These are phyloP conservation scores for Drosophila eugracilis DNA, from an alignment of 1,140 invertebrate species.

Conservation along the genomic window DNA sequence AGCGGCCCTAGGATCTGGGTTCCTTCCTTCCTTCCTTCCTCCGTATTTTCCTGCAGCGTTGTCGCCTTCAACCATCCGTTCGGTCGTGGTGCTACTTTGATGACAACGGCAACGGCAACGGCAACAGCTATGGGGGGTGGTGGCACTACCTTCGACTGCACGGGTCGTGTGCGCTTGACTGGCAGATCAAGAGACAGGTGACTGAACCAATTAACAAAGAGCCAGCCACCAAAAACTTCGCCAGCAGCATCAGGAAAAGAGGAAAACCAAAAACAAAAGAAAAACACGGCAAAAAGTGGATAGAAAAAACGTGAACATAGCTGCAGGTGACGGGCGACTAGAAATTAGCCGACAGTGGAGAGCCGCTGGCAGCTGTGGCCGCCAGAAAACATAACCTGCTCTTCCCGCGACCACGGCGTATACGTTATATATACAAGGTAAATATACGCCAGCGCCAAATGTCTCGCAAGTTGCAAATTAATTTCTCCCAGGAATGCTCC, in stretches of 20 bases:
- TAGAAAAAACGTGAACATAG: conserved; percentile 64
- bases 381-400: conserved; percentile 53
- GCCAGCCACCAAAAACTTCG: conserved; percentile 52
- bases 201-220: conserved; percentile 84
- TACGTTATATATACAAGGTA: conserved; percentile 81
- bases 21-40: conserved; percentile 74
- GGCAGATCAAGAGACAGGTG: conserved; percentile 81
- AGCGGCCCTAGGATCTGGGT: conserved; percentile 56
- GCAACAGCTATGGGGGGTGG: neutral
- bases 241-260: conserved; percentile 30
- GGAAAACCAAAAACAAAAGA: conserved; percentile 27
- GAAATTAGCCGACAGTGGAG: conserved; percentile 68
- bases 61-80: conserved; percentile 39
- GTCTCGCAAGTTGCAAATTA: conserved; percentile 84
- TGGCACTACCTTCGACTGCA: conserved; percentile 40
- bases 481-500: conserved; percentile 79
- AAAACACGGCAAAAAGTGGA: conserved; percentile 24
- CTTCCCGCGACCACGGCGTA: conserved; percentile 39
- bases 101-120: conserved; percentile 13
- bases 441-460: conserved; percentile 74
- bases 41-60: conserved; percentile 25
- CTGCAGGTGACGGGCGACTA: conserved; percentile 72
- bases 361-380: conserved; percentile 52
- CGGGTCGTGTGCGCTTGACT: conserved; percentile 79
- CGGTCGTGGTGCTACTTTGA: conserved; percentile 43